These are phyloP conservation scores for Phaethornis superciliosus DNA, from an alignment of 2,113 vertebrate species.

Conservation along the genomic window DNA sequence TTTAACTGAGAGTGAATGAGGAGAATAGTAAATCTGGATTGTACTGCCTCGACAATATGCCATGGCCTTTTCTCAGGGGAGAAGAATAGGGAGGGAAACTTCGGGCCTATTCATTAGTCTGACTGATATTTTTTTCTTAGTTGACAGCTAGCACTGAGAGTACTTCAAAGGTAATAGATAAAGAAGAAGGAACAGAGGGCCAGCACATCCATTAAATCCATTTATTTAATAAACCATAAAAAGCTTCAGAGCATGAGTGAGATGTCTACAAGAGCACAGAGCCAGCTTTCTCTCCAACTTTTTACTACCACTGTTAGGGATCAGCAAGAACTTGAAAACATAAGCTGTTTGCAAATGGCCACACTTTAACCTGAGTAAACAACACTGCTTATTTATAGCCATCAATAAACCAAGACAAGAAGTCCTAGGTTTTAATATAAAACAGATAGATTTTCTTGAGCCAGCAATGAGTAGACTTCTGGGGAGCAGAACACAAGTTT, in stretches of 20 bases:
- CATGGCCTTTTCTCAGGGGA: conserved; percentile 42
- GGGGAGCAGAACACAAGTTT: background rate
- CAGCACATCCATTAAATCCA: conserved; percentile 63
- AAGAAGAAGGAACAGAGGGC: conserved; percentile 36
- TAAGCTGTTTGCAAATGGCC: conserved; percentile 6
- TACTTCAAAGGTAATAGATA: conserved; percentile 61
- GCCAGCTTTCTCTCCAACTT: conserved; percentile 6
- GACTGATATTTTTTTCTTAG: conserved; percentile 61
- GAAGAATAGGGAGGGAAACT: conserved; percentile 54
- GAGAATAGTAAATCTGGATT: conserved; percentile 55
- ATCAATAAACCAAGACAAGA: background rate
- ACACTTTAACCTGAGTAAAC: conserved; percentile 19
- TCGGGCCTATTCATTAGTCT: conserved; percentile 58
- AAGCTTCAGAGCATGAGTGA: conserved; percentile 38
- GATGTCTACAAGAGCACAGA: conserved; percentile 11
- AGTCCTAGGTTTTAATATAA: background rate
- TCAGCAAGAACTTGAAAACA: conserved; percentile 11
- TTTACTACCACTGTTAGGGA: conserved; percentile 5
- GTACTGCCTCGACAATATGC: conserved; percentile 24
- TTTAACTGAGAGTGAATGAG: conserved; percentile 47
- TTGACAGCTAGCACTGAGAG: conserved; percentile 47
- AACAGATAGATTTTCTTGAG: background rate
- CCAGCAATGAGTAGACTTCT: background rate
- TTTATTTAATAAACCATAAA: conserved; percentile 68
- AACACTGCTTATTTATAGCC: conserved; percentile 7